Evolutionary conservation across 2,797 vertebrate species (phyloP).

Genomic region (Potorous gilbertii): DNA sequence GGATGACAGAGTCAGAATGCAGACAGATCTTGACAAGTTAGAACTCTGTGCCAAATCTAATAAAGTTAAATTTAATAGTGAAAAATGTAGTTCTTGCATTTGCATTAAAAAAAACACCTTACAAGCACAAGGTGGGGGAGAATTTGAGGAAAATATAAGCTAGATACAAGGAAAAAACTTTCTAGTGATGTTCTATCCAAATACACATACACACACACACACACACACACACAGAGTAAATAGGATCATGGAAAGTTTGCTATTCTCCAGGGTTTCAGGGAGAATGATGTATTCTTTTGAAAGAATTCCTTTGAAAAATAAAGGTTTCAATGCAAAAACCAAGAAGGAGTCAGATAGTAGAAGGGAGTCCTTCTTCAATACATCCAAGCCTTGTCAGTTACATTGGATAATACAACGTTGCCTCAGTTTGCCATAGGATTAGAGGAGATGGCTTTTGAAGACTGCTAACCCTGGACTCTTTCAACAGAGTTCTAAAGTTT

Average conservation of each 20-base stretch:
- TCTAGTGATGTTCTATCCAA: not conserved
- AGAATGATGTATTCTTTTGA: not conserved
- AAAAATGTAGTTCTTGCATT: not conserved
- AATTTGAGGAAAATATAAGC: not conserved
- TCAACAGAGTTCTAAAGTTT: not conserved
- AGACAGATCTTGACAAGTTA: not conserved
- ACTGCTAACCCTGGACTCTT: not conserved
- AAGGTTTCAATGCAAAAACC: not conserved
- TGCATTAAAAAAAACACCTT: not conserved
- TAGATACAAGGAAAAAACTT: not conserved
- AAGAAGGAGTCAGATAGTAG: not conserved
- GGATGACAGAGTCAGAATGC: not conserved
- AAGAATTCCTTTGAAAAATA: not conserved
- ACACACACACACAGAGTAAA: not conserved
- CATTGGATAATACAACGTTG: not conserved
- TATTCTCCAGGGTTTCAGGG: not conserved
- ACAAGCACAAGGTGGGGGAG: not conserved
- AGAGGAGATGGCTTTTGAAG: too few relatives aligned
- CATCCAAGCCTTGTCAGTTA: not conserved
- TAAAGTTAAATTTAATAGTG: not conserved
- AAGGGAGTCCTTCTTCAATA: not conserved
- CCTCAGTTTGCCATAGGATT: not conserved
- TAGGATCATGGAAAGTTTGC: not conserved
- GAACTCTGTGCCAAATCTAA: not conserved
- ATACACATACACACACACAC: not conserved